These are phyloP conservation scores for Ylistrum balloti DNA, from an alignment of 1,140 invertebrate species.

Conservation along the genomic window DNA sequence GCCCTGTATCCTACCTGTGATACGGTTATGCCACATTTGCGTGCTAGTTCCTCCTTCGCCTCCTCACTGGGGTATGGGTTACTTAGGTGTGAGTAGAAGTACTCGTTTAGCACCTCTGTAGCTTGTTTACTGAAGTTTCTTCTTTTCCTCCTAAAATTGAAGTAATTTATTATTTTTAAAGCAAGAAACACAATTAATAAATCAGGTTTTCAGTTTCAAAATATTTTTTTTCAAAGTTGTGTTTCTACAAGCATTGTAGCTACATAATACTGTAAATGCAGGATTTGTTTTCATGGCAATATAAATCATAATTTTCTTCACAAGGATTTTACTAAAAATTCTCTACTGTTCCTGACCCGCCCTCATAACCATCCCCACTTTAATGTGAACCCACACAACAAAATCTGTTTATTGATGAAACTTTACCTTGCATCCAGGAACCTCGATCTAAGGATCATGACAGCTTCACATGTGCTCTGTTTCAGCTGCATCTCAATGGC, in stretches of 20 bases:
- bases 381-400: no score
- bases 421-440: slow-evolving; percentile 95
- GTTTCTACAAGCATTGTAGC: no score
- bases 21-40: slow-evolving; percentile 99
- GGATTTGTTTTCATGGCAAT: no score
- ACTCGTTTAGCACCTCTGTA: slow-evolving; percentile 99
- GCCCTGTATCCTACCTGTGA: slow-evolving; percentile 87
- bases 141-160: slow-evolving; percentile 92
- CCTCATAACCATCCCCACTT: no score
- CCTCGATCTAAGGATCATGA: slow-evolving; percentile 97
- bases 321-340: no score
- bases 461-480: slow-evolving; percentile 99
- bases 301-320: no score
- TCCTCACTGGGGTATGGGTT: slow-evolving; percentile 99
- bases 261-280: no score
- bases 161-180: not conserved
- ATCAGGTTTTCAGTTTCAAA: not conserved
- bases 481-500: slow-evolving; percentile 99
- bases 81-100: slow-evolving; percentile 99
- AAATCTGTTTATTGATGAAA: not conserved
- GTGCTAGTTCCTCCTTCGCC: slow-evolving; percentile 99
- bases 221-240: not conserved
- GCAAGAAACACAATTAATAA: not conserved
- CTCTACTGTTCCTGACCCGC: not conserved
- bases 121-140: slow-evolving; percentile 99